Base-by-base conservation (phyloP, 64 coral and sea anemone genomes). In the Dendronephthya gigantea region DNA sequence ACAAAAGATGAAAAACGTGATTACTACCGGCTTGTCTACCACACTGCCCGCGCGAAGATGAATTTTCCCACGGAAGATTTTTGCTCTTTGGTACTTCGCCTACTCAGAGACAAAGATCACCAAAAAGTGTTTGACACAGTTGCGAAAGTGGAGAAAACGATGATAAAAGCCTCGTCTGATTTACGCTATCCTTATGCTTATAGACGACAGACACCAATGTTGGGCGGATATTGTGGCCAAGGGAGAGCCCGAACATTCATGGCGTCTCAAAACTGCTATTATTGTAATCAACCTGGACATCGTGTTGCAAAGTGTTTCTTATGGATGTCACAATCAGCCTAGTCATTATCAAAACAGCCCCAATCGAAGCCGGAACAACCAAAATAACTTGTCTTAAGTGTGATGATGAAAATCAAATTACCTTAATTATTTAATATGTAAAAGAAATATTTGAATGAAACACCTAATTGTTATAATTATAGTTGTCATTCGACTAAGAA, bases 71-170 rank as follows among this genome's bases (percentile, higher is more conserved):
- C 66, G 9, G 66, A 70, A 9, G 12, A 22, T 31, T 70, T 70
- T 70, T n/a, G 66, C 30, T 70, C 66, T n/a, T 70, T 70, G 66
- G 30, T 31, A 9, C 27, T 70, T 9, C 9, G 66, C 12, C 30
- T 70, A n/a, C 66, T 70, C 7, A n/a, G 66, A 25, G 66, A 70
- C 27, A 70, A 70, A 70, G 66, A 70, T n/a, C 66, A 70, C 30
- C 66, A 70, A 0, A 70, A 70, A 31, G 66, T 70, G 9, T 70
- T 70, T 31, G 66, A 70, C 12, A 0, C 66, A 17, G 66, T 70
- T 7, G 66, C 66, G 27, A 70, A 70, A 70, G 66, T 25, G 8
- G 66, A 70, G 27, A 70, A 70, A 70, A 9, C 66, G 19, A 22
- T 70, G 19, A 22, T 70, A 9, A 70, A 70, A 70, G n/a, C n/a